phyloP scores from a whole-genome alignment of 2,888 invertebrate species.

The Hecatera dysodea region DNA sequence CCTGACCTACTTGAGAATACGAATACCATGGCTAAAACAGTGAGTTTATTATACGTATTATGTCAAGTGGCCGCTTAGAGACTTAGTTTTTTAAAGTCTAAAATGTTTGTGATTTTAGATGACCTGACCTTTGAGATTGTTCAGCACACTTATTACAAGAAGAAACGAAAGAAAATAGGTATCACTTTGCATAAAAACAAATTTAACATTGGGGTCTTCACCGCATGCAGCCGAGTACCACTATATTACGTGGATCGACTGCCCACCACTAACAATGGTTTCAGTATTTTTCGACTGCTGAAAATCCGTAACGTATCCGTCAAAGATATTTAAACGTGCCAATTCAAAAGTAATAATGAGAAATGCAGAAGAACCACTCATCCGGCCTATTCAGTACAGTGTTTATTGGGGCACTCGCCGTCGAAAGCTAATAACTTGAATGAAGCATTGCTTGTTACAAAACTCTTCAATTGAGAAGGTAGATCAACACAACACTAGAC shows the following conservation, averaged over 20 bases:
- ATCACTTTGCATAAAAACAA: no score
- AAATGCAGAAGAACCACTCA: conserved; percentile 52
- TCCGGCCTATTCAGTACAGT: conserved; percentile 26
- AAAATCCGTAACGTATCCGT: no score
- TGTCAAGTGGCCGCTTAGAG: conserved; percentile 19
- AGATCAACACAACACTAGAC: conserved; percentile 55
- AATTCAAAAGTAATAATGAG: not conserved
- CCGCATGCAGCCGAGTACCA: no score
- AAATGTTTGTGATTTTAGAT: not conserved
- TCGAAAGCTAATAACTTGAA: conserved; percentile 61
- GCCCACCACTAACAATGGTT: no score
- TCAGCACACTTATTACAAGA: no score
- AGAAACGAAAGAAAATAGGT: no score
- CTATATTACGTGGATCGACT: no score
- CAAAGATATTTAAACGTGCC: no score
- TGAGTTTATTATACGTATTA: conserved; percentile 12
- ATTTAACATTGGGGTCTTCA: no score
- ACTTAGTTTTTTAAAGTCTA: not conserved
- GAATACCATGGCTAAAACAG: conserved; percentile 5
- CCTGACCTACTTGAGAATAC: conserved; percentile 4
- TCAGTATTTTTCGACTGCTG: no score
- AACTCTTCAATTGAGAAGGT: conserved; percentile 60
- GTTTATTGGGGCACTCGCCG: conserved; percentile 59
- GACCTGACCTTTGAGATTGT: no score
- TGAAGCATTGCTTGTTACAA: conserved; percentile 54